A percentile compares a stretch with the other conserved stretches of the same genome.
Conservation (phyloP, 2,797 vertebrate species). For the Poecilia gillii region DNA sequence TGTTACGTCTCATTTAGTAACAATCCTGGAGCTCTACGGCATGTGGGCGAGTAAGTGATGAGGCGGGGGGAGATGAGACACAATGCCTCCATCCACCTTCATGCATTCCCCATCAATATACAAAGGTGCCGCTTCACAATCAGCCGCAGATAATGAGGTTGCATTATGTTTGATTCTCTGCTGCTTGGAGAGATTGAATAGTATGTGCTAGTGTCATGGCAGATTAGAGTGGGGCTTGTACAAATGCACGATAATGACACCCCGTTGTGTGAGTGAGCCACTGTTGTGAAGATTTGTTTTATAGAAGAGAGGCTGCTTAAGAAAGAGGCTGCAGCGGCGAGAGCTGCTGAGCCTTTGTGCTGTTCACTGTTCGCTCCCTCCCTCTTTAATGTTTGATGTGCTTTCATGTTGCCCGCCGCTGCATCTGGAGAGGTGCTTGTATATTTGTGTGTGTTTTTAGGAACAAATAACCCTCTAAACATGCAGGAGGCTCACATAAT, state of each 20-base stretch:
- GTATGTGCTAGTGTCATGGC: slow-evolving; percentile 71
- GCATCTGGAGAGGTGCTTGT: slow-evolving; percentile 48
- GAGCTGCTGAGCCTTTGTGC: slow-evolving; percentile 57
- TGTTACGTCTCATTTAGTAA: slow-evolving; percentile 42
- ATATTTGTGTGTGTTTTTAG: slow-evolving; percentile 21
- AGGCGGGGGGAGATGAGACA: slow-evolving; percentile 57
- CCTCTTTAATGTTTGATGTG: slow-evolving; percentile 63
- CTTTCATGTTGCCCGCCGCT: slow-evolving; percentile 60
- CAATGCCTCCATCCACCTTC: slow-evolving; percentile 56
- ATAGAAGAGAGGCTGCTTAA: slow-evolving; percentile 53
- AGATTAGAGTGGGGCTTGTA: slow-evolving; percentile 72
- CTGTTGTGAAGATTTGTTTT: slow-evolving; percentile 57
- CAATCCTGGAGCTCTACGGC: slow-evolving; percentile 53
- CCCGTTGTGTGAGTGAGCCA: slow-evolving; percentile 64
- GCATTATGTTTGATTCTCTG: slow-evolving; percentile 71
- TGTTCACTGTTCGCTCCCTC: slow-evolving; percentile 42
- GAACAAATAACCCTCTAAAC: slow-evolving; percentile 18
- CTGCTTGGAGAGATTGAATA: slow-evolving; percentile 74
- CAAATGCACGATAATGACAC: slow-evolving; percentile 57
- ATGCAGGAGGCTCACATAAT: background rate
- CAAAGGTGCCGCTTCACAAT: slow-evolving; percentile 79
- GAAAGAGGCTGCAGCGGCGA: slow-evolving; percentile 43
- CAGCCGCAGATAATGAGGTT: slow-evolving; percentile 74
- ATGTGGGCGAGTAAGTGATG: slow-evolving; percentile 57
- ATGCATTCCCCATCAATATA: slow-evolving; percentile 70